Evolutionary conservation across 2,113 vertebrate genomes (phyloP), one percentile per base, ranked within the genome.

Genomic region (Otis tarda): DNA sequence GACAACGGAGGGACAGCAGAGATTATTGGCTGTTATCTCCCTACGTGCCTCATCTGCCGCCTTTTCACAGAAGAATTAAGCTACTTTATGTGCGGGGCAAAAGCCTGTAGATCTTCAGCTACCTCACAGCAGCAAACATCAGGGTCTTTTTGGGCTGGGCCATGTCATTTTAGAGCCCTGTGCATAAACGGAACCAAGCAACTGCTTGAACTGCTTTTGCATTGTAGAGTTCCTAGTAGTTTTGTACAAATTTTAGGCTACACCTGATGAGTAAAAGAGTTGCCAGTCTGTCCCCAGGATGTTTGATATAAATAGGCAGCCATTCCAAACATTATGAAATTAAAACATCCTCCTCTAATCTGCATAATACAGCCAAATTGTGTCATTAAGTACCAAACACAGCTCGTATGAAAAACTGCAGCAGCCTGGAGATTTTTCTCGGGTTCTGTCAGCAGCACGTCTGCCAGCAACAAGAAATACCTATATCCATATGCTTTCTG

Each of bases 381-480:
- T 91, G 43, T 23, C 64, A 71, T 27, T 74, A 47, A 88, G 30
- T 1, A 4, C 45, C 52, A 35, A 64, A 60, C 0, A 0, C 52
- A 68, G 56, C 17, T 55, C 60, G 21, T 43, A 68, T 39, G 84
- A 93, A 28, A 61, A 64, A 73, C 5, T 7, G 4, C 13, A 91
- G 65, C 61, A 79, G 61, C 30, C 30, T 10, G 7, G 21, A 56
- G 57, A 61, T 82, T 89, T 76, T 71, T 91, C 81, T 84, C 1
- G 1, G 4, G 24, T 45, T 70, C 73, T 89, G 76, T 84, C 91
- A 93, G 65, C 74, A 59, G 77, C 70, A 67, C 16, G 2, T 37
- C 63, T 69, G 41, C 63, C 85, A 73, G 60, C n/a, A 55, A 67
- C 68, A 89, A 83, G 49, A 39, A 89, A 56, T 64, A 84, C 83